Evolutionary conservation across 2,797 vertebrate species (phyloP), one percentile per base, ranked within the genome.

Genomic region (Avahi laniger): DNA sequence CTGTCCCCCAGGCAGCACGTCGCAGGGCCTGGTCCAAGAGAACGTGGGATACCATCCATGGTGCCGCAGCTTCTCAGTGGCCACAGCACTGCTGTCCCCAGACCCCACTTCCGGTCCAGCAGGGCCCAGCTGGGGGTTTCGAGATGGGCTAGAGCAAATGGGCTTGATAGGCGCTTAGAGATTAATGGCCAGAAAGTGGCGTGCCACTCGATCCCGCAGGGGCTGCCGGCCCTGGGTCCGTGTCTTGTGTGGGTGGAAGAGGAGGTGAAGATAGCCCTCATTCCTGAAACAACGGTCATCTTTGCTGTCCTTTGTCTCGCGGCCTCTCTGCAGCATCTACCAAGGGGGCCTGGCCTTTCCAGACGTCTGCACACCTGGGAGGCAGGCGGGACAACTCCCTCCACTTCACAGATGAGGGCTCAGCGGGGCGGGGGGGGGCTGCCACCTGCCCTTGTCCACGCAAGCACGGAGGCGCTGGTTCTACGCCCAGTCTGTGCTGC

Each of bases 181-280:
- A 91, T 97, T 97, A 96, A 97, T 97, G 96, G 96, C 94, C 89
- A 84, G 95, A 97, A 89, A 95, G 96, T 87, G 87, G 48, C 81
- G 78, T 89, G 94, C 76, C 87, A 85, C 73, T 48, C 84, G 54
- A 48, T 94, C 76, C 97, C 70, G 0, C 59, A 67, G 93, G 79
- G 94, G 28, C 35, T 63, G 75, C 91, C 2, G 35, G 93, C 76
- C 91, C 65, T 4, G 76, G 88, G 78, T 57, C 78, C 20, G 9
- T 4, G 1, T 61, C 79, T 75, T 14, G 24, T 1, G 15, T 41
- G 33, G 20, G 30, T 48, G 5, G 86, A 50, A 83, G 43, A 43
- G 63, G 82, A 65, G 61, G 61, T 3, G 15, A 76, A 70, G 86
- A 26, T 33, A 22, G 48, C 57, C 48, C 63, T 12, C 22, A 18